These are phyloP conservation scores for Pterostichus niger DNA, from an alignment of 2,888 invertebrate species.

Conservation along the genomic window DNA sequence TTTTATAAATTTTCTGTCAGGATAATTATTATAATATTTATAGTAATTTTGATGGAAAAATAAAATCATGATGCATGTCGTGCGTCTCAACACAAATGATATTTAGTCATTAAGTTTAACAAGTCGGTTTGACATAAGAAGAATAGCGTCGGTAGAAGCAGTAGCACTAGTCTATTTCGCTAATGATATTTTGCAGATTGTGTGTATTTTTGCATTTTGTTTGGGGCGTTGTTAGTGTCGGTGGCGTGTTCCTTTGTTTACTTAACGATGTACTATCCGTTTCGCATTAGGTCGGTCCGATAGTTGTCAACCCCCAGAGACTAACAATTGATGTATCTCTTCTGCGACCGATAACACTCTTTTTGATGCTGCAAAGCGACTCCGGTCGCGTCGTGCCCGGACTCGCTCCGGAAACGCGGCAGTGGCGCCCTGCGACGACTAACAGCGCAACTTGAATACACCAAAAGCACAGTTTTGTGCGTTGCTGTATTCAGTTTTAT, in stretches of 20 bases:
- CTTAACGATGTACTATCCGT: conserved; percentile 66
- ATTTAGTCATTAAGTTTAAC: too few relatives aligned
- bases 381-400: conserved; percentile 32
- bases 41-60: too few relatives aligned
- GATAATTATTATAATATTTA: too few relatives aligned
- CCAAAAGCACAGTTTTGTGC: too few relatives aligned
- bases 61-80: background rate
- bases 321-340: conserved; percentile 66
- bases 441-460: background rate
- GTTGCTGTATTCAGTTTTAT: too few relatives aligned
- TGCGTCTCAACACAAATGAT: too few relatives aligned
- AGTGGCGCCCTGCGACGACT: conserved; percentile 8
- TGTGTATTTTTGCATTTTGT: conserved; percentile 32
- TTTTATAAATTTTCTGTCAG: too few relatives aligned
- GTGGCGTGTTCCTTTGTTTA: conserved; percentile 55
- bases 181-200: conserved; percentile 29
- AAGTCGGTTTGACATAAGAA: too few relatives aligned
- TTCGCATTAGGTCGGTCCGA: conserved; percentile 62
- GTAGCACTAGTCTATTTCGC: background rate
- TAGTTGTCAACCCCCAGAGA: conserved; percentile 64
- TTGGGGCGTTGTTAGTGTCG: conserved; percentile 10
- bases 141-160: background rate
- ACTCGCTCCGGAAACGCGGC: conserved; percentile 55
- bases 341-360: conserved; percentile 60
- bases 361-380: conserved; percentile 63